Base-by-base conservation (phyloP, 1,140 invertebrate genomes). In the Neodiprion virginianus region DNA sequence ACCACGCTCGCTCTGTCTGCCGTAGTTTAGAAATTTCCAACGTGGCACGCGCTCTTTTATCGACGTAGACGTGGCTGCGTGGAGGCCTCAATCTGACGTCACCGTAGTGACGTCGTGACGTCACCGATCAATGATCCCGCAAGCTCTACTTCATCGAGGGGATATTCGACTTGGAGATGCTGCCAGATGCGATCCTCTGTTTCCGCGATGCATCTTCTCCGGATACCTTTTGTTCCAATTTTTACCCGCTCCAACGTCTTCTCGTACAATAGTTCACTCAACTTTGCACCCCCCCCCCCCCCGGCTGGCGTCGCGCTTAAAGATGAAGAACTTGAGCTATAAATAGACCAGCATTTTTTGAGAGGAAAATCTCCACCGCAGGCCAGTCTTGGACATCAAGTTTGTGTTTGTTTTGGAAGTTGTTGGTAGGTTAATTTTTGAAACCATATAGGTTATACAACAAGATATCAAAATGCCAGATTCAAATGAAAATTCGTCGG, bases 71-170 rank as follows among this genome's bases (percentile, higher is more conserved):
- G 53, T 14, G 11, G 53, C 53, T 61, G 53, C 53, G 53, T 14
- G 53, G 28, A 40, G 28, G 28, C 28, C 28, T 40, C 2, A 40
- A 40, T 40, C 28, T 61, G 53, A 61, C 53, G 53, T 61, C 11
- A 17, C 8, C n/a, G 53, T 61, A 61, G 53, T 17, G n/a, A 61
- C n/a, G 53, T 14, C 11, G n/a, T 11, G 53, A 61, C 53, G 53
- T 61, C 53, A 61, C n/a, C 53, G 53, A 61, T 61, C 53, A 61
- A 61, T 61, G 53, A 61, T 12, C n/a, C n/a, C 53, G n/a, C 53
- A 14, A 40, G 28, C 28, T 40, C 28, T 4, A 5, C 28, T 40
- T 5, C 28, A 40, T 21, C 28, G 28, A 40, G 28, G 28, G 28
- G 28, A 40, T 3, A 40, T 40, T 40, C 28, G 28, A 40, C 28